Evolutionary conservation across 2,888 invertebrate genomes (phyloP).

Genomic region (Lissonota sp.): DNA sequence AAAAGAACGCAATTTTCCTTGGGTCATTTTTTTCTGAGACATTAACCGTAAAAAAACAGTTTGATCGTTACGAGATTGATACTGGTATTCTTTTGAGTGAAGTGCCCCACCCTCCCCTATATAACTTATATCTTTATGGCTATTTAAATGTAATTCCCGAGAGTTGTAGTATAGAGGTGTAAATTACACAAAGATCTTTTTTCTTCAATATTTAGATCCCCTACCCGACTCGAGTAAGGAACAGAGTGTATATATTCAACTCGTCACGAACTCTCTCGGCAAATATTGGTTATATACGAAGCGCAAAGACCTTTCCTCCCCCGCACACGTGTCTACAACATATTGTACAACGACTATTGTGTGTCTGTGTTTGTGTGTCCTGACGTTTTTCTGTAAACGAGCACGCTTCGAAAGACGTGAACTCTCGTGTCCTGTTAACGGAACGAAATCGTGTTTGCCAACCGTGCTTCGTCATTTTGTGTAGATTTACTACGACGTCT

Average conservation of each 20-base stretch:
- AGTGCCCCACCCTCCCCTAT: too few relatives aligned
- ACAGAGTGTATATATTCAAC: constrained; percentile 43
- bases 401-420: constrained; percentile 43
- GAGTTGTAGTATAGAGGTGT: constrained; percentile 50
- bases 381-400: constrained; percentile 33
- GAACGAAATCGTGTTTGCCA: constrained; percentile 64
- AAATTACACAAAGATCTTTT: constrained; percentile 38
- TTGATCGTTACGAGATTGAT: too few relatives aligned
- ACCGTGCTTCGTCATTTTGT: constrained; percentile 53
- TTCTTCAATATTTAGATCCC: too few relatives aligned
- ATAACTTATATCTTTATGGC: too few relatives aligned
- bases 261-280: constrained; percentile 53
- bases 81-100: too few relatives aligned
- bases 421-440: constrained; percentile 60
- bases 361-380: too few relatives aligned
- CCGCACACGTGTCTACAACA: constrained; percentile 40
- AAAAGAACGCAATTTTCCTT: too few relatives aligned
- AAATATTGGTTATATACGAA: constrained; percentile 61
- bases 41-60: too few relatives aligned
- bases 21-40: too few relatives aligned
- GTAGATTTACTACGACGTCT: constrained; percentile 41
- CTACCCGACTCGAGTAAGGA: not conserved
- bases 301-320: constrained; percentile 34
- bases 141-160: too few relatives aligned
- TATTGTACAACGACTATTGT: constrained; percentile 48